These are phyloP conservation scores for Gulo gulo DNA, from an alignment of 2,113 vertebrate species.

Conservation along the genomic window DNA sequence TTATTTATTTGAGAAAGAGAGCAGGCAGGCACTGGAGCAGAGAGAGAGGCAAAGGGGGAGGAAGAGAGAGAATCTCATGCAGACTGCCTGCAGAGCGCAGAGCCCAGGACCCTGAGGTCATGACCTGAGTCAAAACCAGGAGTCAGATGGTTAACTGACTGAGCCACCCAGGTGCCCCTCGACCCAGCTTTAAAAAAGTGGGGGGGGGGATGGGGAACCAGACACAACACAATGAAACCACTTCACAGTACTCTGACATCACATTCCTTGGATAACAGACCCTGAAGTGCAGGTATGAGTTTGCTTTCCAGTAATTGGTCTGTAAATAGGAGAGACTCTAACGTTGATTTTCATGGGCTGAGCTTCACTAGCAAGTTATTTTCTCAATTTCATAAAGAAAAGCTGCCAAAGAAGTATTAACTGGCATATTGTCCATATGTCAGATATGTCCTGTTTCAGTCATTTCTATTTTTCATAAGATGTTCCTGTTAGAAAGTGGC, in stretches of 20 bases:
- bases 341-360: not conserved
- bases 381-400: slow-evolving; percentile 22
- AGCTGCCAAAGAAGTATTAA: slow-evolving; percentile 32
- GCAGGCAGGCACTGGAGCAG: not conserved
- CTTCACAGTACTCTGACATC: not conserved
- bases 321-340: not conserved
- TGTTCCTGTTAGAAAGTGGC: not conserved
- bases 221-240: not conserved
- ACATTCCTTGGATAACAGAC: not conserved
- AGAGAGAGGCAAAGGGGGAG: not conserved
- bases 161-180: not conserved
- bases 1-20: not conserved
- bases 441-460: slow-evolving; percentile 8
- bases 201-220: not conserved
- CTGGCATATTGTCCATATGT: slow-evolving; percentile 41
- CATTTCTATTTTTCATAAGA: slow-evolving; percentile 3
- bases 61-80: not conserved
- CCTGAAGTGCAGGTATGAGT: not conserved
- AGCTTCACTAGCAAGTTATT: slow-evolving; percentile 32
- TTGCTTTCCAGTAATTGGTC: not conserved
- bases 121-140: not conserved
- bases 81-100: not conserved
- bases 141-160: not conserved
- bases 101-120: not conserved
- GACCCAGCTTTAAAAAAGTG: not conserved